A percentile compares a stretch with the other conserved stretches of the same genome.
These are phyloP conservation scores for Nemotelus pantherinus DNA, from an alignment of 2,888 invertebrate genomes.

Conservation along the genomic window DNA sequence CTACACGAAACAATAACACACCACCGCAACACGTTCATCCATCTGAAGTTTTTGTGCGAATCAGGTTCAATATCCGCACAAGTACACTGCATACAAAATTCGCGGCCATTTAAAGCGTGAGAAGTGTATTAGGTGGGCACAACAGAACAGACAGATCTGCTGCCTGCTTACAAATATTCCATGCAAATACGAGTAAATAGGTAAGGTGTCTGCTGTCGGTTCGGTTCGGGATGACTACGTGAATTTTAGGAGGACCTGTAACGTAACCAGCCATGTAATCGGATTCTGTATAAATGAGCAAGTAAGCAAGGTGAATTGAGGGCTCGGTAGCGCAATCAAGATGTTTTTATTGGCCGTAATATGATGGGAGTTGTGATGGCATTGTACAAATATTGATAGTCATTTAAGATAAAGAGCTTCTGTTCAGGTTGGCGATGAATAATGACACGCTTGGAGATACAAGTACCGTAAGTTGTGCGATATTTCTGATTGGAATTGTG, in stretches of 20 bases:
- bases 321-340: not conserved
- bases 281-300: not conserved
- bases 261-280: not conserved
- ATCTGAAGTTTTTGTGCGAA: not conserved
- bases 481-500: too few relatives aligned
- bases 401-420: too few relatives aligned
- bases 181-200: not conserved
- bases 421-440: too few relatives aligned
- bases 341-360: slow-evolving; percentile 25
- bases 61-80: slow-evolving; percentile 17
- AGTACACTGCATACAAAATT: slow-evolving; percentile 12
- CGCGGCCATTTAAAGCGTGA: slow-evolving; percentile 1
- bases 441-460: too few relatives aligned
- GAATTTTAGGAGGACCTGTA: not conserved
- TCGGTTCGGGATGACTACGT: not conserved
- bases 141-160: not conserved
- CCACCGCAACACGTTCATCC: not conserved
- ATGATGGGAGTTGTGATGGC: not conserved
- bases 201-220: not conserved
- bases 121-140: slow-evolving; percentile 14
- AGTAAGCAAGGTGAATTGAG: slow-evolving; percentile 10
- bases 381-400: not conserved
- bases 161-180: not conserved
- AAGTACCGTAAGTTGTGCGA: too few relatives aligned
- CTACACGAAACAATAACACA: not conserved